These are phyloP conservation scores for Vulpes lagopus DNA, from an alignment of 2,113 vertebrate genomes.

Conservation along the genomic window DNA sequence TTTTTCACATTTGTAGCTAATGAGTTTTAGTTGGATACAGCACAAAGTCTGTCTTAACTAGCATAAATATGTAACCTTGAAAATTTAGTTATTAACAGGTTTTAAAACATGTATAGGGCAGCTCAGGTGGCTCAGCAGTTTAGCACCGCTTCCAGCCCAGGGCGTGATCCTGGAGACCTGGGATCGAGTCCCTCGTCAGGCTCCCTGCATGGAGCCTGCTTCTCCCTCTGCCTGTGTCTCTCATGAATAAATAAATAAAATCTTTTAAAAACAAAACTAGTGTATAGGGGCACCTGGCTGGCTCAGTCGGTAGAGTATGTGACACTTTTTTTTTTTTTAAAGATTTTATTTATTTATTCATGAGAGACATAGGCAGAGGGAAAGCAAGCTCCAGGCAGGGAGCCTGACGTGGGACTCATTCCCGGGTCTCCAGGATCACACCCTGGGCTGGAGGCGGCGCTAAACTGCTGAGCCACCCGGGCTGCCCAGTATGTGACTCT, in stretches of 20 bases:
- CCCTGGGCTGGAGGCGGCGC: not conserved
- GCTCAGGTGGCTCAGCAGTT: no score
- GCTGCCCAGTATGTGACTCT: not conserved
- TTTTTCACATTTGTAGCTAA: constrained; percentile 58
- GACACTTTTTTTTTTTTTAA: not conserved
- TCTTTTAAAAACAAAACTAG: not conserved
- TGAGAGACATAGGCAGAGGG: not conserved
- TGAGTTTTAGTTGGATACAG: constrained; percentile 30
- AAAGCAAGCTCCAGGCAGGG: not conserved
- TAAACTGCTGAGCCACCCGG: not conserved
- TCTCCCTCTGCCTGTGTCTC: no score
- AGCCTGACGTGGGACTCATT: not conserved
- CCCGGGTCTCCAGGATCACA: not conserved
- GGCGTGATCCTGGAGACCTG: no score
- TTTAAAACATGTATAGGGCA: not conserved
- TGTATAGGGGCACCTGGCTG: not conserved
- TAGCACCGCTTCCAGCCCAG: no score
- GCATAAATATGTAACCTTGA: constrained; percentile 38
- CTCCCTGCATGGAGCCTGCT: no score
- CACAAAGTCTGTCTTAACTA: constrained; percentile 38
- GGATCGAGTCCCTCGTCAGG: no score
- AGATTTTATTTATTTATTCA: no score
- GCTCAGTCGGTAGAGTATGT: not conserved
- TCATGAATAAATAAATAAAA: no score
- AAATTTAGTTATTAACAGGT: not conserved